phyloP scores from a whole-genome alignment of 2,797 vertebrate species.

The Zalophus californianus region DNA sequence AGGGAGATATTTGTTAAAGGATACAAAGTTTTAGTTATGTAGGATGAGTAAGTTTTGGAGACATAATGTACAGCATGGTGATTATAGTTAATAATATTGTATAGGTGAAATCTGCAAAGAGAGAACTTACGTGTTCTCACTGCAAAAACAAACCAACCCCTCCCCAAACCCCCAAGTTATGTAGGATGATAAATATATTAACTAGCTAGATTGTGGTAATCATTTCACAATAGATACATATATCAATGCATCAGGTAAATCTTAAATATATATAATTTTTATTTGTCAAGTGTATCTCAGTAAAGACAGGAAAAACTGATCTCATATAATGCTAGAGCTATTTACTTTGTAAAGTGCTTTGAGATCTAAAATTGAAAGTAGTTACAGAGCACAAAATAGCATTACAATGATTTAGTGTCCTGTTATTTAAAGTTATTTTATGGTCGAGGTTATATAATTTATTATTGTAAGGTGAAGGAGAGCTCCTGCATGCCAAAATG shows the following conservation, averaged over 20 bases:
- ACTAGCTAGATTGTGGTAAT: not conserved
- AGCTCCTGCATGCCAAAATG: conserved; percentile 56
- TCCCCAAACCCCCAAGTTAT: not conserved
- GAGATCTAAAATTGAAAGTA: conserved; percentile 50
- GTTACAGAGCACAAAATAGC: conserved; percentile 22
- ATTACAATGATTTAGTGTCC: conserved; percentile 42
- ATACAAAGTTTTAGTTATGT: not conserved
- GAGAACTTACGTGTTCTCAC: not conserved
- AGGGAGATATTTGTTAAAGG: not conserved
- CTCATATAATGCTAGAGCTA: not conserved
- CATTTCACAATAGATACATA: not conserved
- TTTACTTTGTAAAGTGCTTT: conserved; percentile 56
- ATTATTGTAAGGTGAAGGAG: conserved; percentile 56
- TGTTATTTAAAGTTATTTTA: conserved; percentile 60
- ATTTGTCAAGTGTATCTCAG: not conserved
- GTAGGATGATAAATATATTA: not conserved
- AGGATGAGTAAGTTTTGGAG: not conserved
- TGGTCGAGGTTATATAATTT: conserved; percentile 46
- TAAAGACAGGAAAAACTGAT: not conserved
- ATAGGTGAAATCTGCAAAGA: conserved; percentile 6
- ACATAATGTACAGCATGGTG: not conserved
- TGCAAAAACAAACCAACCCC: not conserved
- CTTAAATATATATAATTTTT: not conserved
- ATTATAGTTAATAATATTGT: not conserved
- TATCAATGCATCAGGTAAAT: not conserved